These are phyloP conservation scores for Threskiornis aethiopicus DNA, from an alignment of 2,797 vertebrate species.

Conservation along the genomic window DNA sequence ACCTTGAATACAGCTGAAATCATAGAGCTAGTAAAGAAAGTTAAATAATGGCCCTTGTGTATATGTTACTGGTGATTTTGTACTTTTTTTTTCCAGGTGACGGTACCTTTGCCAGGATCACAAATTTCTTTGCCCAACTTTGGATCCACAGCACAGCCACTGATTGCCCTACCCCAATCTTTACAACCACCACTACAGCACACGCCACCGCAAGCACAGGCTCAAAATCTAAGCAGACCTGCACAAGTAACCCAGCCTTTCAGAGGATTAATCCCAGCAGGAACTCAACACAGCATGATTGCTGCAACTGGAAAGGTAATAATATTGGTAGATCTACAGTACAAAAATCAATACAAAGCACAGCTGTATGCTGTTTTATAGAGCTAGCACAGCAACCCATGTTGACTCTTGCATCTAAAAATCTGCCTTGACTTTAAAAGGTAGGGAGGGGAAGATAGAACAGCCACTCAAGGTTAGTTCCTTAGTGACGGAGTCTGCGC, in stretches of 20 bases:
- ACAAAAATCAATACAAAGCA: not conserved
- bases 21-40: not conserved
- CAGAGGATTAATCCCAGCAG: constrained; percentile 88
- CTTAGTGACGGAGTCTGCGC: not conserved
- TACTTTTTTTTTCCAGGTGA: constrained; percentile 78
- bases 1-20: not conserved
- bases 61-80: not conserved
- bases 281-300: constrained; percentile 91
- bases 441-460: not conserved
- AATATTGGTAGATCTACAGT: not conserved
- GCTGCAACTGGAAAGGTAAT: constrained; percentile 88
- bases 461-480: not conserved
- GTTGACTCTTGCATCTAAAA: not conserved
- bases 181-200: constrained; percentile 84
- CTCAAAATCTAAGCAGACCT: constrained; percentile 87
- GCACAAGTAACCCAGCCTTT: constrained; percentile 89
- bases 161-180: constrained; percentile 89
- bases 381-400: not conserved
- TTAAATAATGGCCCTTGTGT: not conserved
- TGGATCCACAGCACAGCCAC: constrained; percentile 92
- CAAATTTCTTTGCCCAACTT: constrained; percentile 93
- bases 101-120: constrained; percentile 90
- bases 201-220: constrained; percentile 87
- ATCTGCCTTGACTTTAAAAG: not conserved
- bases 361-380: not conserved